phyloP scores from a whole-genome alignment of 2,797 vertebrate species.

The Lophius americanus region DNA sequence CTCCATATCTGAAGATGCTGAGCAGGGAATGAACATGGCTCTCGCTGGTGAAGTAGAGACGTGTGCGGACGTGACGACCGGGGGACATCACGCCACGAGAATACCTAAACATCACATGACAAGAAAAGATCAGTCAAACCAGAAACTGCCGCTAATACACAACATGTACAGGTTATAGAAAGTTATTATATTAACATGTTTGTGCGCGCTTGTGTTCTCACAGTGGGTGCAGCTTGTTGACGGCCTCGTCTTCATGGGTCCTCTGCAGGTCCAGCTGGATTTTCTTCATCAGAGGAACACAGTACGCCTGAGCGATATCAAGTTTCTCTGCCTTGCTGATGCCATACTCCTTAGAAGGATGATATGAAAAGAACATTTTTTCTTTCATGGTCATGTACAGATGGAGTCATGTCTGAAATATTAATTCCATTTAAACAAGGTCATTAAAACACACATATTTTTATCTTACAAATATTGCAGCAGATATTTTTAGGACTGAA shows the following conservation, averaged over 20 bases:
- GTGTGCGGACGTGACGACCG: slow-evolving; percentile 93
- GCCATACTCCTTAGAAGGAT: slow-evolving; percentile 88
- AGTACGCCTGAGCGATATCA: slow-evolving; percentile 96
- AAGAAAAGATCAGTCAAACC: slow-evolving; percentile 25
- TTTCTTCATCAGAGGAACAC: slow-evolving; percentile 93
- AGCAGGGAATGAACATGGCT: slow-evolving; percentile 97
- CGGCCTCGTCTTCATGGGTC: slow-evolving; percentile 96
- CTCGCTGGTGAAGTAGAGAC: slow-evolving; percentile 97
- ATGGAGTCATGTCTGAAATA: too few relatives aligned
- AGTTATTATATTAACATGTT: not conserved
- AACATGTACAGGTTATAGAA: not conserved
- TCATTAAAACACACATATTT: too few relatives aligned
- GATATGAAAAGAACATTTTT: not conserved
- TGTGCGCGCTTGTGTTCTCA: slow-evolving; percentile 74
- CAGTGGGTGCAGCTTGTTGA: slow-evolving; percentile 97
- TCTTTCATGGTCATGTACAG: not conserved
- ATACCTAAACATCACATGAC: slow-evolving; percentile 81
- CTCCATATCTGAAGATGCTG: slow-evolving; percentile 95
- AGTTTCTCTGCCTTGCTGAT: slow-evolving; percentile 94
- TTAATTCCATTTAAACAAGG: too few relatives aligned
- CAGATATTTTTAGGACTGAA: too few relatives aligned
- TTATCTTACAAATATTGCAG: too few relatives aligned
- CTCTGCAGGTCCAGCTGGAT: slow-evolving; percentile 95
- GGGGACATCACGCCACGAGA: slow-evolving; percentile 97
- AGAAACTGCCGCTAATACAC: not conserved